Conservation (phyloP, 2,113 vertebrate species). For the Campylorhamphus procurvoides region DNA sequence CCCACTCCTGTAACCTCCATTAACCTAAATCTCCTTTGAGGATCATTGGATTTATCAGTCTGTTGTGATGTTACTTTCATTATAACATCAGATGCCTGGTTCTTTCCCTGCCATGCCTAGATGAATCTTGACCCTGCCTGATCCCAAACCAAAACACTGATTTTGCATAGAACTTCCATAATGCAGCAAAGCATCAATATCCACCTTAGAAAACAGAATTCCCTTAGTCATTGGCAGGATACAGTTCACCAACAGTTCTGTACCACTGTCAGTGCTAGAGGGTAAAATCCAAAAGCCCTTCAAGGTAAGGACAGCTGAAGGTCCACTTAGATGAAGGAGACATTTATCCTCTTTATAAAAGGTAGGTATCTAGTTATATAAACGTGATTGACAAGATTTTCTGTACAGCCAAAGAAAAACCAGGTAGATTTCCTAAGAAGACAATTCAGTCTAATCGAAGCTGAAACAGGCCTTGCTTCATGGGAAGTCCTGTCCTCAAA, state of each 20-base stretch:
- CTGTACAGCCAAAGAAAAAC: neutral
- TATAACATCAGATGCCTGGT: neutral
- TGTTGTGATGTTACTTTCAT: neutral
- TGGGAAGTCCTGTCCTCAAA: neutral
- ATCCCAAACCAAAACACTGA: neutral
- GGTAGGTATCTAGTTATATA: neutral
- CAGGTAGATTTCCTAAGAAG: neutral
- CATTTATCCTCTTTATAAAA: neutral
- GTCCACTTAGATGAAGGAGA: neutral
- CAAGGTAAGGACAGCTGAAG: neutral
- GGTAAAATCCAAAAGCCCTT: neutral
- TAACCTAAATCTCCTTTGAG: neutral
- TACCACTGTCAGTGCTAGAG: fast-evolving
- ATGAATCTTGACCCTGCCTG: neutral
- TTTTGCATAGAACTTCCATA: neutral
- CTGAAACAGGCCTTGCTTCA: neutral
- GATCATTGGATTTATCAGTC: neutral
- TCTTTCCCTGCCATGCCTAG: neutral
- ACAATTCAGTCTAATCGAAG: neutral
- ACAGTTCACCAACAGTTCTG: neutral
- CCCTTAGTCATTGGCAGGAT: fast-evolving
- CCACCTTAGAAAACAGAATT: neutral
- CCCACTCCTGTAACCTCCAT: neutral
- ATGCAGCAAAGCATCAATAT: neutral
- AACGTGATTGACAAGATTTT: neutral